Evolutionary conservation across 2,888 invertebrate species (phyloP).

Genomic region (Crocallis elinguaria): DNA sequence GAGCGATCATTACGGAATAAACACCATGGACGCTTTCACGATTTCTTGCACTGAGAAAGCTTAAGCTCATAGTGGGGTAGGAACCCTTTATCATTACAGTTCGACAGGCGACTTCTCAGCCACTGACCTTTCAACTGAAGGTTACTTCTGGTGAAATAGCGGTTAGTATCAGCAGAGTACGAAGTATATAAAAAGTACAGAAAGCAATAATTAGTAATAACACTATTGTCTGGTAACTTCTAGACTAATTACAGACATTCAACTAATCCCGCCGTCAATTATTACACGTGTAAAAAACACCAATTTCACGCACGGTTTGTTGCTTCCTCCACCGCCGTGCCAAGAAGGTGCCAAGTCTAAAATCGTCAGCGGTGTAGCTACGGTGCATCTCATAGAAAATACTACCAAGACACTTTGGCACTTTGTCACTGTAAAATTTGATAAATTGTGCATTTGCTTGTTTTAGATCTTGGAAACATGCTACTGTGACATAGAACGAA

Average conservation of each 20-base stretch:
- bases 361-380: constrained; percentile 54
- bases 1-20: too few species aligned
- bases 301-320: constrained; percentile 37
- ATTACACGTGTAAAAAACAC: constrained; percentile 30
- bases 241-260: constrained; percentile 12
- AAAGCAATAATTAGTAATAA: constrained; percentile 5
- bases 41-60: too few species aligned
- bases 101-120: too few species aligned
- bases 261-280: constrained; percentile 25
- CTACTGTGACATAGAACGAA: constrained; percentile 17
- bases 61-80: too few species aligned
- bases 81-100: too few species aligned
- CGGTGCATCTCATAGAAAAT: constrained; percentile 52
- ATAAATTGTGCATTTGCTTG: constrained; percentile 4
- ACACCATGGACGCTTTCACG: too few species aligned
- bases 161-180: too few species aligned
- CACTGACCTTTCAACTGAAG: too few species aligned
- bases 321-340: constrained; percentile 32
- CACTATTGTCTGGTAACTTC: constrained; percentile 9
- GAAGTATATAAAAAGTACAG: neutral
- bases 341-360: constrained; percentile 58
- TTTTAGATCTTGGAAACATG: neutral
- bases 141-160: too few species aligned
- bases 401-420: constrained; percentile 19
- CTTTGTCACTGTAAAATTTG: constrained; percentile 16